A percentile compares a stretch with the other conserved stretches of the same genome.
phyloP scores from a whole-genome alignment of 2,888 invertebrate genomes.

The Cylindroiulus punctatus region DNA sequence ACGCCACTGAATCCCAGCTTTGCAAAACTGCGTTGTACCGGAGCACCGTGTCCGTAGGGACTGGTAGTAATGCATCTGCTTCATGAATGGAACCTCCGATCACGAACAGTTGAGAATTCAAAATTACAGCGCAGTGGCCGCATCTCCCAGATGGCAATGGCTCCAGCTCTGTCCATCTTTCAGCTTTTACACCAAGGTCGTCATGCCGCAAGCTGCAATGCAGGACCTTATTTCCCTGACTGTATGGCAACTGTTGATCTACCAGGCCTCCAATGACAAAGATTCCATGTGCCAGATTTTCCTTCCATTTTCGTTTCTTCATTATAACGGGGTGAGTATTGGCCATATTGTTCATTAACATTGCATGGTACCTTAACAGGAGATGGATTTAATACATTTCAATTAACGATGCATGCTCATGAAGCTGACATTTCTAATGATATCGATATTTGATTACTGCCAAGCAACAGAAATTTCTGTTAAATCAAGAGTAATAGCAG shows the following conservation, averaged over 20 bases:
- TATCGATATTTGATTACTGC: too few relatives aligned
- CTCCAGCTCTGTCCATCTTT: not conserved
- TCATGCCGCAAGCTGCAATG: not conserved
- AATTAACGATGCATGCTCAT: too few relatives aligned
- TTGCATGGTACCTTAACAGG: not conserved
- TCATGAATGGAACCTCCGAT: constrained; percentile 27
- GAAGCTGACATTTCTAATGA: too few relatives aligned
- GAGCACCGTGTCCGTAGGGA: not conserved
- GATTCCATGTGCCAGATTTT: not conserved
- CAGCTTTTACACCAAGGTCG: not conserved
- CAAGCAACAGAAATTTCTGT: too few relatives aligned
- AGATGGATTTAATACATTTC: too few relatives aligned
- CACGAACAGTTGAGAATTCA: not conserved
- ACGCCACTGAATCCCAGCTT: not conserved
- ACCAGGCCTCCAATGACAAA: not conserved
- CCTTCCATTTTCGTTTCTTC: not conserved
- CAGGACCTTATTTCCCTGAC: not conserved
- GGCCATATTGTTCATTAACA: not conserved
- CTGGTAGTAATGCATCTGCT: constrained; percentile 1
- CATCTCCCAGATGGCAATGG: not conserved
- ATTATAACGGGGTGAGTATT: not conserved
- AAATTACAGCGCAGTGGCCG: constrained; percentile 2
- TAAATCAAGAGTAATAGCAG: too few relatives aligned
- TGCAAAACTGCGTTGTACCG: not conserved
- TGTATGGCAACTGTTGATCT: not conserved